phyloP scores from a whole-genome alignment of 2,797 vertebrate genomes.

The Columba guinea region DNA sequence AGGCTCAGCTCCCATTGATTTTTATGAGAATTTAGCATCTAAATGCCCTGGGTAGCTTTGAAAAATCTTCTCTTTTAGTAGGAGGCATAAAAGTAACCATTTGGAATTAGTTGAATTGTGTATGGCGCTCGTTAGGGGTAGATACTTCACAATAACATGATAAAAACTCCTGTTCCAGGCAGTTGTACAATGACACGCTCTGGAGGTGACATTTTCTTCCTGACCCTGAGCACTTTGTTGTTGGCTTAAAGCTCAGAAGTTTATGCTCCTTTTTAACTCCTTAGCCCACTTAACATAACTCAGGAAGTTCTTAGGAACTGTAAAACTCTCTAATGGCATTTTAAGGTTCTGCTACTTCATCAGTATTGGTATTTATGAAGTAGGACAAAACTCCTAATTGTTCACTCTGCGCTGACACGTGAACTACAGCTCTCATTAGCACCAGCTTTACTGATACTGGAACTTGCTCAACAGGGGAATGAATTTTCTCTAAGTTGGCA shows the following conservation, averaged over 20 bases:
- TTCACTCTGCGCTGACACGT: not conserved
- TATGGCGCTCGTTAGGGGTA: not conserved
- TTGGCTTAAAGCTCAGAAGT: not conserved
- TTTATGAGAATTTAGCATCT: constrained; percentile 31
- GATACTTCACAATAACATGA: not conserved
- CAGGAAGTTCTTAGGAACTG: not conserved
- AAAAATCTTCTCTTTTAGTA: constrained; percentile 26
- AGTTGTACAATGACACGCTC: not conserved
- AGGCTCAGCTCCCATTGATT: not conserved
- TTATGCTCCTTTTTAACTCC: constrained; percentile 14
- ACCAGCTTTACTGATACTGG: not conserved
- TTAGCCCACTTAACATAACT: not conserved
- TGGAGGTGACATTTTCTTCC: constrained; percentile 5
- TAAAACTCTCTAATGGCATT: not conserved
- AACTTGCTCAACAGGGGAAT: not conserved
- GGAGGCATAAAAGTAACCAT: constrained; percentile 19
- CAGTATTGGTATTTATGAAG: constrained; percentile 49
- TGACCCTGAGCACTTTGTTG: not conserved
- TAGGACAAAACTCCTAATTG: constrained; percentile 1
- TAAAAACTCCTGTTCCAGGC: not conserved
- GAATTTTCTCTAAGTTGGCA: not conserved
- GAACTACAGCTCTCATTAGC: not conserved
- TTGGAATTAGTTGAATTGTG: constrained; percentile 8
- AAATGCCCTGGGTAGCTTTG: not conserved
- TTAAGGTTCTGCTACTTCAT: constrained; percentile 20